Conservation (phyloP, 2,888 invertebrate genomes). For the Globia sparganii region DNA sequence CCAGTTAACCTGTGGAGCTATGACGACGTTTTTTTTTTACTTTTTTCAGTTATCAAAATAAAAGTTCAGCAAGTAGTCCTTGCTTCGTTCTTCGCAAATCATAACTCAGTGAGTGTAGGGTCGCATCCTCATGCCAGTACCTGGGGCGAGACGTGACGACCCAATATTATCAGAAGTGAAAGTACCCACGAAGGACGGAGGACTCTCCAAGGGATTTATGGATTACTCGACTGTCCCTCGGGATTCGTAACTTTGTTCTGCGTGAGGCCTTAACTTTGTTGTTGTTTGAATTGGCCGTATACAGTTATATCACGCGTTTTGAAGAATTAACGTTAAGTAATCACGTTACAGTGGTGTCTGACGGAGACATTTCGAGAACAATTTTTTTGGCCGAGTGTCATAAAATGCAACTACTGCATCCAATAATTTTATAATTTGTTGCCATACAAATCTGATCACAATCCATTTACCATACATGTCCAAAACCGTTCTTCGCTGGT, state of each 20-base stretch:
- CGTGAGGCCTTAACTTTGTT: slow-evolving; percentile 76
- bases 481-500: not conserved
- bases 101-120: slow-evolving; percentile 44
- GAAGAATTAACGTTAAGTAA: slow-evolving; percentile 53
- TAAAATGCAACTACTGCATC: not conserved
- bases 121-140: slow-evolving; percentile 44
- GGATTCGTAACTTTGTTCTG: slow-evolving; percentile 80
- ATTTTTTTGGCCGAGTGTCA: not conserved
- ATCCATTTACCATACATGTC: not conserved
- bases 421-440: not conserved
- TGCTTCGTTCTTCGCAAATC: slow-evolving; percentile 40
- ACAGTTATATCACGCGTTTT: slow-evolving; percentile 60
- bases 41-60: not conserved
- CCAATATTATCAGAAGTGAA: slow-evolving; percentile 71
- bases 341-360: slow-evolving; percentile 30
- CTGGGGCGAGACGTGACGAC: slow-evolving; percentile 61
- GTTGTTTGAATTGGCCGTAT: slow-evolving; percentile 71
- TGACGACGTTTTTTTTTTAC: not conserved
- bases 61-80: slow-evolving; percentile 18
- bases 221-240: slow-evolving; percentile 82
- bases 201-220: slow-evolving; percentile 80
- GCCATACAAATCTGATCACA: not conserved
- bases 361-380: not conserved
- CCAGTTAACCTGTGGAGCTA: not conserved
- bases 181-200: slow-evolving; percentile 66